Base-by-base conservation (phyloP, 2,888 invertebrate genomes). In the Agonum fuliginosum region DNA sequence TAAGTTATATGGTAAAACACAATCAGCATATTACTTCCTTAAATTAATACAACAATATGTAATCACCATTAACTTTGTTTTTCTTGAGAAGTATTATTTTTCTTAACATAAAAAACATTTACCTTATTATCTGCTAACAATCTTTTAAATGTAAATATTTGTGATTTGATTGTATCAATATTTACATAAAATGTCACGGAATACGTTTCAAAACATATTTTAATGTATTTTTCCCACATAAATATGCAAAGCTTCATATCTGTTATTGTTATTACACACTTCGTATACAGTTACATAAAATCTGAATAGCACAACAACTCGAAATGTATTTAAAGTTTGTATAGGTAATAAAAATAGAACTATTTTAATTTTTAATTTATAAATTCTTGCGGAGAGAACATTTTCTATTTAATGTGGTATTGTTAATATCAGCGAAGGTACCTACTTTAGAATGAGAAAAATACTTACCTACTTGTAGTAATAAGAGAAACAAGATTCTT, bases 131-230 rank as follows among this genome's bases (percentile, higher is more conserved):
- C n/a, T n/a, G n/a, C n/a, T n/a, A n/a, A n/a, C n/a, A n/a, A n/a
- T n/a, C n/a, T 37, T 37, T 8, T n/a, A 37, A 20, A 48, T 10
- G 8, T 10, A 20, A 20, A 20, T 1, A 1, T 20, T 48, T 37
- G 2, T 37, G 3, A 37, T 20, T 20, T 20, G 12, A 3, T 2
- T 24, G 54, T 51, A 20, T n/a, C 1, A 10, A 51, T 22, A 54
- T 54, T 54, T 54, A 24, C 54, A 54, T 54, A 54, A 54, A 54
- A 54, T 24, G 22, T 54, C 54, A 54, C 54, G 54, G 48, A 54
- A 54, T 54, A 22, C 12, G n/a, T 37, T 37, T 37, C 3, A 37
- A 37, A 37, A 37, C 8, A n/a, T n/a, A 37, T 37, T 37, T 37
- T n/a, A 37, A 37, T 37, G n/a, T 37, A 37, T 3, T 24, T 24